Percentiles rank a stretch among this genome's conserved stretches.
phyloP scores from a whole-genome alignment of 2,888 invertebrate genomes.

The Brenthis daphne region DNA sequence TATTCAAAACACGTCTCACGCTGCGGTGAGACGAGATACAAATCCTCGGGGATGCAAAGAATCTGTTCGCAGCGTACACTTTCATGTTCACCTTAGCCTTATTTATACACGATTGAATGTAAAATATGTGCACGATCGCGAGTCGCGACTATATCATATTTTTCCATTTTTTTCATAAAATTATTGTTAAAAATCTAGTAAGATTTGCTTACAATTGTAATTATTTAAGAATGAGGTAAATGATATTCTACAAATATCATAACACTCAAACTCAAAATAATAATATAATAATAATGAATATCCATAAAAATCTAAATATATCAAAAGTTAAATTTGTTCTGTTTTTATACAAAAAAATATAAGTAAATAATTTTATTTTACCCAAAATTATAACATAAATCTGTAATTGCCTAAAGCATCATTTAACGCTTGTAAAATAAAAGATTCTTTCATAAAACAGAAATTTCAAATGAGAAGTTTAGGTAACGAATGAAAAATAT shows the following conservation, averaged over 20 bases:
- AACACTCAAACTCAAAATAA: too few relatives aligned
- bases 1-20: constrained; percentile 71
- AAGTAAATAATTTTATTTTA: too few relatives aligned
- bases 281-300: too few relatives aligned
- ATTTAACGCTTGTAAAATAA: constrained; percentile 2
- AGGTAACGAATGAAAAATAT: constrained; percentile 44
- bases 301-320: too few relatives aligned
- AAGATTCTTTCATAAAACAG: constrained; percentile 11
- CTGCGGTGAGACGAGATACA: constrained; percentile 73
- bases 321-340: too few relatives aligned
- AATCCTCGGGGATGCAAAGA: constrained; percentile 68
- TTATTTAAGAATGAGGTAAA: too few relatives aligned
- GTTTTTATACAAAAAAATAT: too few relatives aligned
- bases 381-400: neutral
- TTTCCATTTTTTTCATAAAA: constrained; percentile 15
- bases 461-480: constrained; percentile 21
- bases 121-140: constrained; percentile 57
- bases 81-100: constrained; percentile 59
- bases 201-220: too few relatives aligned
- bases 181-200: neutral
- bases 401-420: neutral
- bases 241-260: too few relatives aligned
- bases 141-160: constrained; percentile 19
- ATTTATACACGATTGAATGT: constrained; percentile 69
- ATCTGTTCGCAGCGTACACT: constrained; percentile 66